phyloP scores from a whole-genome alignment of 2,113 vertebrate genomes.

The Sceloporus tristichus region DNA sequence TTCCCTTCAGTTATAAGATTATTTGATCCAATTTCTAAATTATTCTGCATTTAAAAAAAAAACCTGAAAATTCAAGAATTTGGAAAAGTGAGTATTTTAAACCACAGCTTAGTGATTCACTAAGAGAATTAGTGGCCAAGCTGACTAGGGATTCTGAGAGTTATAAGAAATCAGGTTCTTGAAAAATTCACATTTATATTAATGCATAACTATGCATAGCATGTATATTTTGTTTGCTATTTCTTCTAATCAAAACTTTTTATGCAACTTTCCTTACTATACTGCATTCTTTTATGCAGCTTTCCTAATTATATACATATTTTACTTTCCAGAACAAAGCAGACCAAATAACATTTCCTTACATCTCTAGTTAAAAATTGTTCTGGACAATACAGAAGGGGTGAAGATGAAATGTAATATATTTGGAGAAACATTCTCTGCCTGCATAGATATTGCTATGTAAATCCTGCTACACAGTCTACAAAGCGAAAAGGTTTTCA shows the following conservation, averaged over 20 bases:
- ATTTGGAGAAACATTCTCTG: slow-evolving; percentile 19
- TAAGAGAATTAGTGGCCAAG: no score
- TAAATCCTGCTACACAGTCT: slow-evolving; percentile 1
- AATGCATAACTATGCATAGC: no score
- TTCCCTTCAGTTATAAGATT: neutral
- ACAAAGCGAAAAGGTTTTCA: neutral
- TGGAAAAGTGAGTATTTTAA: no score
- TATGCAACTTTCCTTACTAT: neutral
- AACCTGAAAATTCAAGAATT: no score
- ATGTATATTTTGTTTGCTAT: neutral
- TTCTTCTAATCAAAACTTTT: neutral
- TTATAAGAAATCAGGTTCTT: no score
- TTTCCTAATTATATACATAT: neutral
- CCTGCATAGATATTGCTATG: neutral
- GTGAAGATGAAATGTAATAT: neutral
- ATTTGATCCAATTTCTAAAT: neutral
- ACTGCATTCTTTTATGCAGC: neutral
- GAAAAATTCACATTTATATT: no score
- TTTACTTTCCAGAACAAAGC: neutral
- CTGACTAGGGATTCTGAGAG: no score
- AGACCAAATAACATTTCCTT: no score
- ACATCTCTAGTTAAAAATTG: no score
- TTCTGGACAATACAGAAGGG: neutral
- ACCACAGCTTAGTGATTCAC: no score
- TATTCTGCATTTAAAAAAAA: no score